phyloP scores from a whole-genome alignment of 2,113 vertebrate genomes.

The Peromyscus leucopus region DNA sequence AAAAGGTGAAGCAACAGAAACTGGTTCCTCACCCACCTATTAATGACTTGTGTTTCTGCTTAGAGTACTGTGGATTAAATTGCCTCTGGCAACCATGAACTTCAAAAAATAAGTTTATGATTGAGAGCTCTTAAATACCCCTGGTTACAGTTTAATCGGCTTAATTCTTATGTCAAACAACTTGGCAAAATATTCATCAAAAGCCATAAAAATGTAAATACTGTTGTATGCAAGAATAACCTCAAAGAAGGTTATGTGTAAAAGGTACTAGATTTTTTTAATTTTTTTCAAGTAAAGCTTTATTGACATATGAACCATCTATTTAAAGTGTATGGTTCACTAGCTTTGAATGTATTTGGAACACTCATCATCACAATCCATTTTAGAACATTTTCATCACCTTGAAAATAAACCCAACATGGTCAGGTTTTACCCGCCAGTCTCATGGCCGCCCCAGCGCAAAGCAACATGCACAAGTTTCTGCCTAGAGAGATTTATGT shows the following conservation, averaged over 20 bases:
- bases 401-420: conserved; percentile 4
- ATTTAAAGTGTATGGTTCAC: neutral
- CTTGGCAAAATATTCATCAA: conserved; percentile 41
- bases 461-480: neutral
- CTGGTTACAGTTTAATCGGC: conserved; percentile 34
- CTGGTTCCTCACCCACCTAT: neutral
- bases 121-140: conserved; percentile 38
- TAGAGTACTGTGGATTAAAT: conserved; percentile 17
- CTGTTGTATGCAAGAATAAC: neutral
- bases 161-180: conserved; percentile 26
- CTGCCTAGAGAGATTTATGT: neutral
- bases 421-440: neutral
- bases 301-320: conserved; percentile 25
- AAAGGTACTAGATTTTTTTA: neutral
- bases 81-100: conserved; percentile 40
- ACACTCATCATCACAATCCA: conserved; percentile 13
- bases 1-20: neutral
- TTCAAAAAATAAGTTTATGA: conserved; percentile 52
- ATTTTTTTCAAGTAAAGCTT: conserved; percentile 11
- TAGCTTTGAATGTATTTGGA: conserved; percentile 14
- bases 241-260: neutral
- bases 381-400: neutral
- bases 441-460: neutral
- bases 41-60: conserved; percentile 53
- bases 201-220: conserved; percentile 22